phyloP scores from a whole-genome alignment of 2,888 invertebrate genomes.

The Schizaphis graminum region DNA sequence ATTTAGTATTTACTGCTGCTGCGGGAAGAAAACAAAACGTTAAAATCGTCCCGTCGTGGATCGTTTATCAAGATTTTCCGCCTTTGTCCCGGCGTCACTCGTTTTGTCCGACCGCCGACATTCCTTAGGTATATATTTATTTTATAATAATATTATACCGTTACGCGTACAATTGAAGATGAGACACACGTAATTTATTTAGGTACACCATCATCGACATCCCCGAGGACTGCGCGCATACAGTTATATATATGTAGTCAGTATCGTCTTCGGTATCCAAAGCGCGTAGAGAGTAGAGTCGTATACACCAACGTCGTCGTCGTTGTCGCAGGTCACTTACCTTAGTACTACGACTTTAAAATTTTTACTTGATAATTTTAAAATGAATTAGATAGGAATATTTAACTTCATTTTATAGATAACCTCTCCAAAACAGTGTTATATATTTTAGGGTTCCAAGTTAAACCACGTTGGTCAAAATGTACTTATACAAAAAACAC shows the following conservation, averaged over 20 bases:
- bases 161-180: conserved; percentile 9
- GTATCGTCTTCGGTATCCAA: neutral
- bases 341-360: neutral
- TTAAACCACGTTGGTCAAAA: neutral
- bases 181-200: neutral
- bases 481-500: neutral
- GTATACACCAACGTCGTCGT: neutral
- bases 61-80: conserved; percentile 64
- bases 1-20: neutral
- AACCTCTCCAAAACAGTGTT: neutral
- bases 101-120: conserved; percentile 49
- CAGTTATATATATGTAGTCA: neutral
- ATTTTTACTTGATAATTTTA: neutral
- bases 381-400: neutral
- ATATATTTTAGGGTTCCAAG: neutral
- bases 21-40: neutral
- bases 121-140: neutral
- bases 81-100: conserved; percentile 57
- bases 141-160: conserved; percentile 16
- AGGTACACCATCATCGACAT: conserved; percentile 26
- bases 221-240: neutral
- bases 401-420: neutral
- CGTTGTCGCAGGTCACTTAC: neutral
- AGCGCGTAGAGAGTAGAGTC: too few relatives aligned
- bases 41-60: conserved; percentile 52